Evolutionary conservation across 1,140 invertebrate species (phyloP).

Genomic region (Meteorus sp.): DNA sequence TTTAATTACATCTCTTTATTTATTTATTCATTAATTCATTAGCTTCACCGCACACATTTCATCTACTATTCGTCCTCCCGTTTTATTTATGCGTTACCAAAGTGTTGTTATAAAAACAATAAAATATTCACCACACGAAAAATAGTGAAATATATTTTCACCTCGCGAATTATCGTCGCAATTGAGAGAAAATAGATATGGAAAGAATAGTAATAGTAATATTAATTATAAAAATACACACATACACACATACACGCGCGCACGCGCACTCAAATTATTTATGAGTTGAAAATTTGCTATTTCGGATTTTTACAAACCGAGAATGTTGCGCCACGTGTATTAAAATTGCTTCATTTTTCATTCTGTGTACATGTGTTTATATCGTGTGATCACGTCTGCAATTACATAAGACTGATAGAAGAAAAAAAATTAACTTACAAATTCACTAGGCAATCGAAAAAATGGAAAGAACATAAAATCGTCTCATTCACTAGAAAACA

Average conservation of each 20-base stretch:
- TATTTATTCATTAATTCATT: background rate
- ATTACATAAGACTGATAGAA: slow-evolving; percentile 18
- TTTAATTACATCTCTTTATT: background rate
- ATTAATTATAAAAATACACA: background rate
- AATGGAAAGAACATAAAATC: slow-evolving; percentile 17
- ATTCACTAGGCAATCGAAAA: slow-evolving; percentile 22
- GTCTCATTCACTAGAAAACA: slow-evolving; percentile 32
- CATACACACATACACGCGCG: background rate
- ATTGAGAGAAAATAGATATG: background rate
- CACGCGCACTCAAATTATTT: background rate
- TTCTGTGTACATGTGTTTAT: slow-evolving; percentile 25
- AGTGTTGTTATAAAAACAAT: no score
- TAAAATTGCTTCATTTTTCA: no score
- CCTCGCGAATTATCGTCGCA: background rate
- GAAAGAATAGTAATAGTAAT: background rate
- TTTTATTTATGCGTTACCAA: no score
- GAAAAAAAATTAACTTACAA: slow-evolving; percentile 27
- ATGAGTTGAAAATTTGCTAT: background rate
- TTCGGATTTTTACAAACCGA: background rate
- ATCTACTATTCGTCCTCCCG: no score
- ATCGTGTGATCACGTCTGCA: slow-evolving; percentile 26
- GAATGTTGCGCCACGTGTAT: slow-evolving; percentile 15
- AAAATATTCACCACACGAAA: no score
- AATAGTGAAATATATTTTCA: background rate
- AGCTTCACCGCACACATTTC: background rate